These are phyloP conservation scores for Hedychridium roseum DNA, from an alignment of 2,888 invertebrate genomes.

Conservation along the genomic window DNA sequence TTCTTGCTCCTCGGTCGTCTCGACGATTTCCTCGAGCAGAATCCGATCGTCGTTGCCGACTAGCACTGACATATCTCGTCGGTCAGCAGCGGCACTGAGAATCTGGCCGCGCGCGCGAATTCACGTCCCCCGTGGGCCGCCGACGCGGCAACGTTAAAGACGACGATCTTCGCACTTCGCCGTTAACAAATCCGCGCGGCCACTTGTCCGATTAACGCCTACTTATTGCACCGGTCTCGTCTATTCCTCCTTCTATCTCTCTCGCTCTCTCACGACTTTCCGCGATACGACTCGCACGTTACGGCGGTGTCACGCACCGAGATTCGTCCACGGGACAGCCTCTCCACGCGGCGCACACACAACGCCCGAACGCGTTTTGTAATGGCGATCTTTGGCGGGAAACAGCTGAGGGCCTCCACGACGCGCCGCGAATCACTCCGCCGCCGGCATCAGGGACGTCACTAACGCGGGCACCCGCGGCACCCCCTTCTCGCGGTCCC, in stretches of 20 bases:
- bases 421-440: slow-evolving; percentile 49
- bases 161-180: slow-evolving; percentile 25
- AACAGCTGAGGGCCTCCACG: slow-evolving; percentile 71
- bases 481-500: slow-evolving; percentile 15
- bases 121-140: slow-evolving; percentile 32
- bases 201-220: slow-evolving; percentile 6
- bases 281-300: neutral
- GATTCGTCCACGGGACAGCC: slow-evolving; percentile 65
- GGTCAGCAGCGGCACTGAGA: slow-evolving; percentile 34
- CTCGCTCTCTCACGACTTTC: slow-evolving; percentile 14
- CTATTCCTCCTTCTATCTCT: slow-evolving; percentile 2
- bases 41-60: slow-evolving; percentile 65
- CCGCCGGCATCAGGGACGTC: slow-evolving; percentile 47
- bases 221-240: slow-evolving; percentile 2
- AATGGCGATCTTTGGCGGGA: slow-evolving; percentile 75
- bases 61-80: slow-evolving; percentile 68
- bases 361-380: slow-evolving; percentile 67
- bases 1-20: slow-evolving; percentile 65
- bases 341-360: slow-evolving; percentile 62
- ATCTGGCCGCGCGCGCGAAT: slow-evolving; percentile 37
- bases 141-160: slow-evolving; percentile 29
- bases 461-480: slow-evolving; percentile 10
- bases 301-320: slow-evolving; percentile 23
- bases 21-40: slow-evolving; percentile 67
- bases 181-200: slow-evolving; percentile 7